phyloP scores from a whole-genome alignment of 2,888 invertebrate species.

The Melipona beecheii region DNA sequence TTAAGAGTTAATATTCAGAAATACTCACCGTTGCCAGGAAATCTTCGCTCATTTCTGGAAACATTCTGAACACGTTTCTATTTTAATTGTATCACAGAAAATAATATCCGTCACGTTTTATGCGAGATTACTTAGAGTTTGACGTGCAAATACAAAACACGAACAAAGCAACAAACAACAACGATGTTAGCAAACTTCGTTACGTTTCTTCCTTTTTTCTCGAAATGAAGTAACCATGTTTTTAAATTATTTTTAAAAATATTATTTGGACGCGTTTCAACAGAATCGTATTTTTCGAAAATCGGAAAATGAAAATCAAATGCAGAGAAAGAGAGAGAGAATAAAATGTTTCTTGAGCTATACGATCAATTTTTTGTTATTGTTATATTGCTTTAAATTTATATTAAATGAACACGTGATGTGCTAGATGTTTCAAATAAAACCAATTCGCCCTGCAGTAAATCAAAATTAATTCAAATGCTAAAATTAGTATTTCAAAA shows the following conservation, averaged over 20 bases:
- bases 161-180: constrained; percentile 16
- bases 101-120: constrained; percentile 1
- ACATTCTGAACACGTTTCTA: constrained; percentile 35
- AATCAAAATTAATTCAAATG: background rate
- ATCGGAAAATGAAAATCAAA: background rate
- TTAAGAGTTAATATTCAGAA: background rate
- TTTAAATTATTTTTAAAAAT: background rate
- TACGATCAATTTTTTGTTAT: background rate
- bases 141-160: background rate
- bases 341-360: background rate
- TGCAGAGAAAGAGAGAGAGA: background rate
- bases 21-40: constrained; percentile 54
- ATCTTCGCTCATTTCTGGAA: constrained; percentile 19
- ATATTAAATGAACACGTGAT: background rate
- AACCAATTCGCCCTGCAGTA: background rate
- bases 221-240: background rate
- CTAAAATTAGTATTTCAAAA: background rate
- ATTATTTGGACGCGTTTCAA: no score
- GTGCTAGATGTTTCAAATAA: background rate
- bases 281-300: background rate
- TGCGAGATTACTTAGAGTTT: background rate
- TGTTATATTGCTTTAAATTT: background rate
- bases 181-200: background rate
- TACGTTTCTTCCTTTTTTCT: background rate
- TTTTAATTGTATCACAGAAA: constrained; percentile 19